Percentiles rank a stretch among this genome's conserved stretches.
These are phyloP conservation scores for Galeopterus variegatus DNA, from an alignment of 2,113 vertebrate species.

Conservation along the genomic window DNA sequence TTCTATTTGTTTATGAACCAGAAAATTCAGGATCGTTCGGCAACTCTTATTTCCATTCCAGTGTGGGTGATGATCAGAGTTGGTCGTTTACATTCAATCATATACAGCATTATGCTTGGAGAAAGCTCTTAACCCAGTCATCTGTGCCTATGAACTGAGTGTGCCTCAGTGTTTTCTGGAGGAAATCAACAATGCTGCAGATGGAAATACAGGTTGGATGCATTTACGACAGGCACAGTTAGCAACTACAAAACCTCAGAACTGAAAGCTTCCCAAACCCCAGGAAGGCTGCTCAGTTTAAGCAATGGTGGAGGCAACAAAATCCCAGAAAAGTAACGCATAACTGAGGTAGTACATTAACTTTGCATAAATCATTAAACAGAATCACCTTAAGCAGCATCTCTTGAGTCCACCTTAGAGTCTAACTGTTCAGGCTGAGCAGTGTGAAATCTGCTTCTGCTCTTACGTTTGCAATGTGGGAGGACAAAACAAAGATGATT, in stretches of 20 bases:
- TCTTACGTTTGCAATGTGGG: neutral
- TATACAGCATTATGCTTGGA: slow-evolving; percentile 68
- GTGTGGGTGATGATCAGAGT: slow-evolving; percentile 78
- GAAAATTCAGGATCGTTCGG: slow-evolving; percentile 70
- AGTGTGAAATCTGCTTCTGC: slow-evolving; percentile 39
- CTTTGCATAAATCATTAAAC: slow-evolving; percentile 31
- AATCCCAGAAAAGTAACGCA: slow-evolving; percentile 14
- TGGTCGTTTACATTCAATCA: slow-evolving; percentile 77
- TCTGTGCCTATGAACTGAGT: slow-evolving; percentile 73
- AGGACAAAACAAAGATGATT: slow-evolving; percentile 47
- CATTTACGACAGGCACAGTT: slow-evolving; percentile 72
- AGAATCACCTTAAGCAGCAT: neutral
- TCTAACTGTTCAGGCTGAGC: slow-evolving; percentile 28
- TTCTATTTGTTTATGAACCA: slow-evolving; percentile 87
- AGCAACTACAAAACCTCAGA: slow-evolving; percentile 63
- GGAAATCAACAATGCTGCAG: slow-evolving; percentile 74
- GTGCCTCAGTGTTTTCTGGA: slow-evolving; percentile 75
- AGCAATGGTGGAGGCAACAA: neutral
- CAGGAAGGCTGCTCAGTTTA: neutral
- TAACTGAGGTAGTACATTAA: neutral
- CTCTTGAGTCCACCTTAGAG: neutral
- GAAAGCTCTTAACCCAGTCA: slow-evolving; percentile 79
- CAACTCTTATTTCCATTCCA: slow-evolving; percentile 80
- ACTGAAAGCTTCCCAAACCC: slow-evolving; percentile 57
- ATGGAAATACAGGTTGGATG: slow-evolving; percentile 80